These are phyloP conservation scores for Brachyptera putata DNA, from an alignment of 2,888 invertebrate species.

Conservation along the genomic window DNA sequence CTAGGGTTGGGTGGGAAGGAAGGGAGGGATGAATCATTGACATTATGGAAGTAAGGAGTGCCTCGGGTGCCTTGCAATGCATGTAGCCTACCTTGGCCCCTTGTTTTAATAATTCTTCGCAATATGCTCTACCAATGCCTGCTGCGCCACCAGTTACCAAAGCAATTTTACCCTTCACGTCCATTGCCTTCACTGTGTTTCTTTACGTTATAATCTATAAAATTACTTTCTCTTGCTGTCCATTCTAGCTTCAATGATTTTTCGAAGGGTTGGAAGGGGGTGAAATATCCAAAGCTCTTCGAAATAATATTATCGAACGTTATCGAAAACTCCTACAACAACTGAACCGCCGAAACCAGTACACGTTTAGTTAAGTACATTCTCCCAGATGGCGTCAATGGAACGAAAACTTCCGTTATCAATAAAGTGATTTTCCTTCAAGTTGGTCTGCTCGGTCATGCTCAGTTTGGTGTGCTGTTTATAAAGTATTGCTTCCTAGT, in stretches of 20 bases:
- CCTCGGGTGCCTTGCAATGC: too few species aligned
- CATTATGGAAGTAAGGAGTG: too few species aligned
- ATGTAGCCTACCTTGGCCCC: slow-evolving; percentile 62
- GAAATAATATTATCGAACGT: too few species aligned
- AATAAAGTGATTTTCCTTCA: background rate
- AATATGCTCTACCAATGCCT: slow-evolving; percentile 63
- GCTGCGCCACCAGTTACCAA: slow-evolving; percentile 41
- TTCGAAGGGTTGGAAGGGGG: background rate
- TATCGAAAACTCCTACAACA: too few species aligned
- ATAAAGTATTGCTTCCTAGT: background rate
- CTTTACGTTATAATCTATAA: background rate
- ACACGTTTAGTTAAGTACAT: too few species aligned
- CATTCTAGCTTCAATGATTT: too few species aligned
- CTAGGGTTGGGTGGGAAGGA: too few species aligned
- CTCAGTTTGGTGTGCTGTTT: too few species aligned
- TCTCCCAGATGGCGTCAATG: background rate
- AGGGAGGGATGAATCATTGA: too few species aligned
- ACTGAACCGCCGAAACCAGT: too few species aligned
- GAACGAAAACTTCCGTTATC: background rate
- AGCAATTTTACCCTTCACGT: slow-evolving; percentile 43
- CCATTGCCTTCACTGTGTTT: slow-evolving; percentile 37
- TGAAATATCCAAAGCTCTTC: background rate
- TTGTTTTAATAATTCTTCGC: slow-evolving; percentile 64
- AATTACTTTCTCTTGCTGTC: background rate
- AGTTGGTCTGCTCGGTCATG: too few species aligned